phyloP scores from a whole-genome alignment of 2,113 vertebrate species.

The Trogon surrucura region DNA sequence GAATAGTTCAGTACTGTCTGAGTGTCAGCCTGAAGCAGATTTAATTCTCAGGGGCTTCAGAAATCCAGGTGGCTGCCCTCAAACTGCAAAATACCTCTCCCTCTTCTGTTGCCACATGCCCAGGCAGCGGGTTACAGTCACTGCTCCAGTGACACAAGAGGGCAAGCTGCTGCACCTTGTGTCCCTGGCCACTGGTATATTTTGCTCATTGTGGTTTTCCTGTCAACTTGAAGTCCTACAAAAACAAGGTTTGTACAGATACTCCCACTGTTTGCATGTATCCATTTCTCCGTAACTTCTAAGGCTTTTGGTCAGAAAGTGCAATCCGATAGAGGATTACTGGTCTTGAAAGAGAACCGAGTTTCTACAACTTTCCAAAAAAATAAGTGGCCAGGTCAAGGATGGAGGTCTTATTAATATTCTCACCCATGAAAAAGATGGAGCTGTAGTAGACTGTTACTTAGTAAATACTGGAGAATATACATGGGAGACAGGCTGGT shows the following conservation, averaged over 20 bases:
- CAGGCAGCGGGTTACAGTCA: background rate
- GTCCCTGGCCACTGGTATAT: accelerated
- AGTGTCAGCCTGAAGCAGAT: background rate
- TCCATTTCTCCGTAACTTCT: background rate
- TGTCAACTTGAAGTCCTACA: background rate
- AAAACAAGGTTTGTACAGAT: background rate
- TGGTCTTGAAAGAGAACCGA: background rate
- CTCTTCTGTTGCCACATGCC: accelerated
- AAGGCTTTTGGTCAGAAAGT: background rate
- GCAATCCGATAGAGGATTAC: background rate
- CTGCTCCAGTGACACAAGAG: background rate
- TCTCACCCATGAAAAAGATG: background rate
- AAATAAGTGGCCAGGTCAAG: background rate
- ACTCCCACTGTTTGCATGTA: background rate
- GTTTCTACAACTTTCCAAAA: background rate
- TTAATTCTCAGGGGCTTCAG: background rate
- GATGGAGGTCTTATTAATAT: background rate
- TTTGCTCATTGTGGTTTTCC: background rate
- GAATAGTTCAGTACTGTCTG: background rate
- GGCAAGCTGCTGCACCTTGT: background rate
- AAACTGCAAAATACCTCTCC: background rate
- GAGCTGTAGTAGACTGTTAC: background rate
- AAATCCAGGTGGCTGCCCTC: background rate
- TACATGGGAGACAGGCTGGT: background rate
- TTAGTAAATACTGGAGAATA: background rate